phyloP scores from a whole-genome alignment of 2,113 vertebrate species.

The Sapayoa aenigma region DNA sequence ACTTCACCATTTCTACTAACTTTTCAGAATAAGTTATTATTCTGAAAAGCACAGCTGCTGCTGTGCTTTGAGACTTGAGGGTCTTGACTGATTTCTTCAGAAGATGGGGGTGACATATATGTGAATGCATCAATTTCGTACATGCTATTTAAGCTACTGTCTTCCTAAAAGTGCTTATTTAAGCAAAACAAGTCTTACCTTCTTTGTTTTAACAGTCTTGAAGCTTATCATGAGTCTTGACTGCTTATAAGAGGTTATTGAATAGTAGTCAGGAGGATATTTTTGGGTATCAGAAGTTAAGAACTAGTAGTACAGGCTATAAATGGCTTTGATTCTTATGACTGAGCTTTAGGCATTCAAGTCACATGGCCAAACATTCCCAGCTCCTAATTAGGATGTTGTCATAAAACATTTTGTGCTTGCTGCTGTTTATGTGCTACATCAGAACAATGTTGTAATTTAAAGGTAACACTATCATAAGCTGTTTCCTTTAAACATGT shows the following conservation, averaged over 20 bases:
- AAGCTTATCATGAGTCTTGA: neutral
- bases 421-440: neutral
- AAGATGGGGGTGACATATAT: neutral
- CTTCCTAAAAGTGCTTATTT: neutral
- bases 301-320: neutral
- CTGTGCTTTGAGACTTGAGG: neutral
- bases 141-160: neutral
- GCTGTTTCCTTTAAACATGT: neutral
- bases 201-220: neutral
- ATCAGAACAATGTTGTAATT: neutral
- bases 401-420: neutral
- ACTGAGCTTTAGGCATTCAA: neutral
- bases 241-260: neutral
- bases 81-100: neutral
- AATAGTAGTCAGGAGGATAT: neutral
- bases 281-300: neutral
- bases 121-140: neutral
- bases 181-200: neutral
- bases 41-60: neutral
- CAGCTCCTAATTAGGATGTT: neutral
- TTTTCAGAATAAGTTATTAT: neutral
- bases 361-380: neutral
- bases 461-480: neutral
- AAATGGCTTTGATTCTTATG: slow-evolving; percentile 6
- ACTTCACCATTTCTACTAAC: neutral